Percentiles rank a stretch among this genome's conserved stretches.
These are phyloP conservation scores for Enhydra lutris DNA, from an alignment of 2,113 vertebrate species.

Conservation along the genomic window DNA sequence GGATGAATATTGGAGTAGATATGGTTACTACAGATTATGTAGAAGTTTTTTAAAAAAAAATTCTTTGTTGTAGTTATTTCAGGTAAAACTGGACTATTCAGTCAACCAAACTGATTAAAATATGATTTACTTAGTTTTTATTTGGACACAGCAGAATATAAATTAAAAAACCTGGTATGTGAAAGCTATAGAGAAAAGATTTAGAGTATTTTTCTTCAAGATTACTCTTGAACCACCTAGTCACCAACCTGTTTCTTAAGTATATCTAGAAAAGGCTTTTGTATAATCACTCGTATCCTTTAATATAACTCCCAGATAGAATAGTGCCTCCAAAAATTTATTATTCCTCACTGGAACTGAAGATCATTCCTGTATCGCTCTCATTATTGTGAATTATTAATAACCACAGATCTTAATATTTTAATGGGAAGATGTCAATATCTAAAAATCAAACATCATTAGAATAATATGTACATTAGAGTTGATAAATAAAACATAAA, in stretches of 20 bases:
- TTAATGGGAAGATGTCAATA: constrained; percentile 41
- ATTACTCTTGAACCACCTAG: neutral
- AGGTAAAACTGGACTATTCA: neutral
- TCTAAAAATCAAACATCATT: constrained; percentile 45
- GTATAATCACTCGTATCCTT: neutral
- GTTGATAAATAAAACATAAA: constrained; percentile 67
- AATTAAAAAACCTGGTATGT: neutral
- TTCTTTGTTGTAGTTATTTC: neutral
- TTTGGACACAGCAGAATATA: neutral
- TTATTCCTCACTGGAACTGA: neutral
- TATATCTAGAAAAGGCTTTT: neutral
- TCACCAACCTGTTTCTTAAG: neutral
- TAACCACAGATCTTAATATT: constrained; percentile 29
- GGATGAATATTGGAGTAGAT: neutral
- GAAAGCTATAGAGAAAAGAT: neutral
- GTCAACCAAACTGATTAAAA: neutral
- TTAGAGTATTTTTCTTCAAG: neutral
- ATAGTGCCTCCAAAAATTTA: neutral
- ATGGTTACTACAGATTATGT: neutral
- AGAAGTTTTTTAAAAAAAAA: neutral
- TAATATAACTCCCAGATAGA: neutral
- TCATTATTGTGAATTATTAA: constrained; percentile 56
- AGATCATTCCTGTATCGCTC: neutral
- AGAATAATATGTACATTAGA: constrained; percentile 27
- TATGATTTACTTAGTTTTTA: neutral